Evolutionary conservation across 2,113 vertebrate genomes (phyloP).

Genomic region (Pampusana beccarii): DNA sequence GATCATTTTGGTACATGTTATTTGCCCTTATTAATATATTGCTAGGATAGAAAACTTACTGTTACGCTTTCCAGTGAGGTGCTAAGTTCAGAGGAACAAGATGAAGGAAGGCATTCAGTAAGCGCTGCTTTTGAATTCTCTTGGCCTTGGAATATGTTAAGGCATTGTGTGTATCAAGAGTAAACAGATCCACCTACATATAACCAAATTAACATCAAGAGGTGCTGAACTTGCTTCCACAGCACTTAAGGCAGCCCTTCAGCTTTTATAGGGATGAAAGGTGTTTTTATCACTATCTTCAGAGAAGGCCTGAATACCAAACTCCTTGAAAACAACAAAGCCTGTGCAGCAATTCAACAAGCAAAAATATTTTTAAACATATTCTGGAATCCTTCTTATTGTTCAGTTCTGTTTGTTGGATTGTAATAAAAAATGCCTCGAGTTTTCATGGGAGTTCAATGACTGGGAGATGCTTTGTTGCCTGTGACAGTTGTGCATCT

Average conservation of each 20-base stretch:
- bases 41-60: background rate
- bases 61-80: background rate
- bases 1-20: background rate
- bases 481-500: background rate
- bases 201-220: conserved; percentile 17
- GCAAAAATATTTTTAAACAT: background rate
- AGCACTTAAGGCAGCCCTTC: background rate
- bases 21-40: background rate
- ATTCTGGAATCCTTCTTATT: background rate
- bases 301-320: conserved; percentile 5
- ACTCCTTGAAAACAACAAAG: background rate
- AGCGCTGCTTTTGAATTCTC: background rate
- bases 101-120: conserved; percentile 21
- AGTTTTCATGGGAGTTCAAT: background rate
- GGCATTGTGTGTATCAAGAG: background rate
- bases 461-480: background rate
- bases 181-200: conserved; percentile 4
- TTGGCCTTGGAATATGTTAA: background rate
- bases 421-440: background rate
- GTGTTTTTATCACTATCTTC: conserved; percentile 15
- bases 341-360: background rate
- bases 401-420: background rate
- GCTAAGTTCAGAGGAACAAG: conserved; percentile 9
- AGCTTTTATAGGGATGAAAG: conserved; percentile 14
- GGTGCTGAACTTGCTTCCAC: background rate